These are phyloP conservation scores for Oopsacas minuta DNA, from an alignment of 37 sponge, comb jelly and placozoan species.

Conservation along the genomic window DNA sequence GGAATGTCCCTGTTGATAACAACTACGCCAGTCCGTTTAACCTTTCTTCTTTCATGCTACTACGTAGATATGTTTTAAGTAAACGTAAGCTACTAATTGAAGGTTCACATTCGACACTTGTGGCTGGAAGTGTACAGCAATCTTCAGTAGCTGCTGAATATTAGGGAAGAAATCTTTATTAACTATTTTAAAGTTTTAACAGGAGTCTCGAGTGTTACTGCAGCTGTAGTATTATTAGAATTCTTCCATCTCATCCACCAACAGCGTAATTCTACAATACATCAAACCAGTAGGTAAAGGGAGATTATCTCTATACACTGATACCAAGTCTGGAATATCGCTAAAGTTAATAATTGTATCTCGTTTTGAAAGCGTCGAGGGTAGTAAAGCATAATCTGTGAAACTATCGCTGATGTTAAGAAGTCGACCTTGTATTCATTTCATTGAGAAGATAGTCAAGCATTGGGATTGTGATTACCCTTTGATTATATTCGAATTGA, in stretches of 20 bases:
- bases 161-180: background rate
- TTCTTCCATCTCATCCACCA: background rate
- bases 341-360: background rate
- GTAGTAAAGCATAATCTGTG: slow-evolving; percentile 17
- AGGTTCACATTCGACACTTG: slow-evolving; percentile 19
- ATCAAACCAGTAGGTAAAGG: background rate
- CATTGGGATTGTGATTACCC: slow-evolving; percentile 17
- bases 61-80: slow-evolving; percentile 16
- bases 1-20: slow-evolving; percentile 14
- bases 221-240: background rate
- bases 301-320: background rate
- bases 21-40: slow-evolving; percentile 14
- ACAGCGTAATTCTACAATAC: background rate
- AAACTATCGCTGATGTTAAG: background rate
- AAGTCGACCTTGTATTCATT: background rate
- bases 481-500: background rate
- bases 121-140: slow-evolving; percentile 13
- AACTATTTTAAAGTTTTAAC: background rate
- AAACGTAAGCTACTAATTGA: background rate
- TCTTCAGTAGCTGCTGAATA: background rate
- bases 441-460: slow-evolving; percentile 15
- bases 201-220: background rate
- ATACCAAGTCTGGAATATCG: background rate
- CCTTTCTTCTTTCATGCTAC: background rate
- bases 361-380: background rate